phyloP scores from a whole-genome alignment of 2,797 vertebrate species.

The Petrocephalus sullivani region DNA sequence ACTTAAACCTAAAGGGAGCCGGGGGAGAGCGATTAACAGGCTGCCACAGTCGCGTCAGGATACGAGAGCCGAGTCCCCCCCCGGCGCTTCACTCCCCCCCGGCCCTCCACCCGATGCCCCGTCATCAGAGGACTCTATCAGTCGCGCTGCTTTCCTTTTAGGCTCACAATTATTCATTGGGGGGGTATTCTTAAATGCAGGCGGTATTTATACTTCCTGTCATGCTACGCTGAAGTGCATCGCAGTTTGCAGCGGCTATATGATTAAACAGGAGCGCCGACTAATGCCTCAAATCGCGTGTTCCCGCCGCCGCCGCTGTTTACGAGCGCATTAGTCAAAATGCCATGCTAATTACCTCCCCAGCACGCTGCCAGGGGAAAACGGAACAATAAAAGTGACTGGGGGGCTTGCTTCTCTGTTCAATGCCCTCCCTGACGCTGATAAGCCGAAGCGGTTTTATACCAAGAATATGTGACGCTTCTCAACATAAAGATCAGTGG shows the following conservation, averaged over 20 bases:
- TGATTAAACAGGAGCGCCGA: background rate
- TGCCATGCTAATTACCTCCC: background rate
- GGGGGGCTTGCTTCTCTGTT: background rate
- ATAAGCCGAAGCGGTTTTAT: background rate
- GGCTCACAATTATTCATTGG: slow-evolving; percentile 16
- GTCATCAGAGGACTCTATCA: background rate
- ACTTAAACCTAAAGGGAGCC: background rate
- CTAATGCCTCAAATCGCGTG: slow-evolving; percentile 4
- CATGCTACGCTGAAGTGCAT: background rate
- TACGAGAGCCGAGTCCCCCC: background rate
- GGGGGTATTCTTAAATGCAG: background rate
- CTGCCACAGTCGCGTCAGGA: background rate
- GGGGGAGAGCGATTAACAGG: slow-evolving; percentile 10
- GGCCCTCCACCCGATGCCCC: background rate
- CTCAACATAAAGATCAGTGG: background rate
- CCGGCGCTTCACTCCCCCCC: background rate
- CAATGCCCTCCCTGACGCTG: background rate
- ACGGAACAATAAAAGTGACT: background rate
- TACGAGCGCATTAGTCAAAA: background rate
- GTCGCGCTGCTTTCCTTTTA: slow-evolving; percentile 1
- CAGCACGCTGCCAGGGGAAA: background rate
- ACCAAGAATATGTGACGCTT: background rate
- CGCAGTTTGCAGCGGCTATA: background rate
- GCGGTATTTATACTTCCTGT: background rate
- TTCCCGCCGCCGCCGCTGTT: slow-evolving; percentile 9